Base-by-base conservation (phyloP, 2,797 vertebrate genomes). In the Phoeniculus purpureus region DNA sequence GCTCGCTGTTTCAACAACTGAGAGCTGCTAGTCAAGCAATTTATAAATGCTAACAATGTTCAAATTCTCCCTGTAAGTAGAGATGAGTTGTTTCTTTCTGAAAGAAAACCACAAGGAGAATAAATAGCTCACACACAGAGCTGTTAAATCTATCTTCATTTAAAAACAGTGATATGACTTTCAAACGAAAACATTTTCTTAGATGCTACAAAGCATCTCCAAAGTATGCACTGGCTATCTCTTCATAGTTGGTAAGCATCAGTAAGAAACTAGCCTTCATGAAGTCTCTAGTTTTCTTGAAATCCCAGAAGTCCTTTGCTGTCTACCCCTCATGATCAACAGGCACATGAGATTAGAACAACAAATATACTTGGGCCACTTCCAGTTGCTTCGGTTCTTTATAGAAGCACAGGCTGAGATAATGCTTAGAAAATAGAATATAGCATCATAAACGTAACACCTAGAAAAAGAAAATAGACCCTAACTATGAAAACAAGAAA, bases 401-500 rank as follows among this genome's bases (percentile, higher is more conserved):
- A 72, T 40, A 34, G 54, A 73, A 84, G 18, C 1, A 1, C 37
- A 45, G 19, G 34, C 32, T 48, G 6, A 7, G 5, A 11, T 15
- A 54, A 20, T 4, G 4, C 34, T 80, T 61, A 14, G 34, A 56
- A 60, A 55, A 52, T 1, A 34, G 2, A 56, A 9, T n/a, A 59
- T 2, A 37, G 8, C 2, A 32, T 5, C 14, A 21, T 16, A 81
- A 70, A 20, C 9, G 6, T 18, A 76, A 3, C 1, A 64, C 8
- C 29, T 37, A 32, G 3, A 21, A 52, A 71, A 58, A 65, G 5
- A 13, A 25, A 17, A 21, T 11, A 2, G 23, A 67, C 9, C 48
- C 2, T 54, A n/a, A 43, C 6, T 9, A 45, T 0, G 1, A 32
- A 73, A 68, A 2, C 2, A 1, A 14, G 2, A 9, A 10, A 27